Conservation (phyloP, 2,113 vertebrate species). For the Hemibagrus wyckioides region DNA sequence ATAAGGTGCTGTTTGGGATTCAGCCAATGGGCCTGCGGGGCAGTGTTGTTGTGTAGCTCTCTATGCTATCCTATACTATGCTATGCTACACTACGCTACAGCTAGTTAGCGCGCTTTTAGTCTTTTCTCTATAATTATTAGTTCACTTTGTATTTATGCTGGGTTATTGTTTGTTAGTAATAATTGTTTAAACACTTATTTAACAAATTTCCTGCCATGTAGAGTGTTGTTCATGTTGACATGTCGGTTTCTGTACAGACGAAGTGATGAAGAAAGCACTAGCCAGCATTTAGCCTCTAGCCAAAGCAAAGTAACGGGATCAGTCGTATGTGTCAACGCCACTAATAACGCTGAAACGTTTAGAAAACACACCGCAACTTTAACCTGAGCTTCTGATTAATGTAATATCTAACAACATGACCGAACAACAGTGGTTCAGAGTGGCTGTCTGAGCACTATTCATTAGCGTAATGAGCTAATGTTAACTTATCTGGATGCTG, state of each 20-base stretch:
- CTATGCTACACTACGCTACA: not conserved
- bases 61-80: not conserved
- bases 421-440: not conserved
- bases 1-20: not conserved
- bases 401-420: too few relatives aligned
- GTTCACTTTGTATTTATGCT: not conserved
- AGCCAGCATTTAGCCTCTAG: slow-evolving; percentile 29
- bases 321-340: not conserved
- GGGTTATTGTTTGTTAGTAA: not conserved
- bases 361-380: not conserved
- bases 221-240: not conserved
- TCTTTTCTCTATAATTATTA: not conserved
- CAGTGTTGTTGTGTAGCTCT: slow-evolving; percentile 7
- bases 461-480: not conserved
- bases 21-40: slow-evolving; percentile 17
- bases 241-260: slow-evolving; percentile 55
- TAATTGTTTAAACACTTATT: not conserved
- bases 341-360: not conserved
- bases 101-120: not conserved
- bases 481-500: not conserved
- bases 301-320: not conserved
- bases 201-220: not conserved
- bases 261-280: slow-evolving; percentile 50
- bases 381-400: too few relatives aligned
- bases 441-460: not conserved